Evolutionary conservation across 2,888 invertebrate genomes (phyloP), one percentile per base, ranked within the genome.

Genomic region (Polymixis flavicincta): DNA sequence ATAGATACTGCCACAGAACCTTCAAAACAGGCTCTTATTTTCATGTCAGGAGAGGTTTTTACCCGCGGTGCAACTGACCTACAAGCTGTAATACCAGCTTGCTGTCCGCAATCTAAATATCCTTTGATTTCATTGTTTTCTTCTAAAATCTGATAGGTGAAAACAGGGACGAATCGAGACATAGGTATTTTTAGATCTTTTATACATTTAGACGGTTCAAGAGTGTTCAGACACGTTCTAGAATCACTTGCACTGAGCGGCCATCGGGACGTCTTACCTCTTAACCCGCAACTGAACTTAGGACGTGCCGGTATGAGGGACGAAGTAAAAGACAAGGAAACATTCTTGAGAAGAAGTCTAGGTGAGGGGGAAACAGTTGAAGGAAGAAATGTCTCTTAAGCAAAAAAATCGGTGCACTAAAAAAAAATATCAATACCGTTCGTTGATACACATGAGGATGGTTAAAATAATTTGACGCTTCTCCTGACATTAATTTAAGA

Each of bases 141-240:
- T 28, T 66, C 3, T 13, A 32, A 2, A n/a, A 68, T 48, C 2
- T 0, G 1, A 6, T 4, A 6, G 25, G 9, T 57, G 0, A 37
- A 22, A 50, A 37, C 11, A 67, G 32, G 22, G 45, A 59, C 19
- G 5, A 52, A 17, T 32, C 19, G 6, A 25, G 2, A 75, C 28
- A 37, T 5, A 61, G 9, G 5, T 63, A 6, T 19, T 25, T 45
- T 64, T n/a, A 13, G n/a, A 17, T 37, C n/a, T 17, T 7, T 37
- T 48, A 45, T 57, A 50, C 3, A 14, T 48, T 32, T 25, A 45
- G 9, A 48, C 9, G 3, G 25, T 65, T 37, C 60, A 37, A 55
- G 59, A 52, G 25, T 63, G 70, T 69, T 80, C 32, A 37, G 74
- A 61, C 67, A 82, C 60, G 74, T 80, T 22, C 32, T 4, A 32